These are phyloP conservation scores for Bubo bubo DNA, from an alignment of 2,113 vertebrate species.

Conservation along the genomic window DNA sequence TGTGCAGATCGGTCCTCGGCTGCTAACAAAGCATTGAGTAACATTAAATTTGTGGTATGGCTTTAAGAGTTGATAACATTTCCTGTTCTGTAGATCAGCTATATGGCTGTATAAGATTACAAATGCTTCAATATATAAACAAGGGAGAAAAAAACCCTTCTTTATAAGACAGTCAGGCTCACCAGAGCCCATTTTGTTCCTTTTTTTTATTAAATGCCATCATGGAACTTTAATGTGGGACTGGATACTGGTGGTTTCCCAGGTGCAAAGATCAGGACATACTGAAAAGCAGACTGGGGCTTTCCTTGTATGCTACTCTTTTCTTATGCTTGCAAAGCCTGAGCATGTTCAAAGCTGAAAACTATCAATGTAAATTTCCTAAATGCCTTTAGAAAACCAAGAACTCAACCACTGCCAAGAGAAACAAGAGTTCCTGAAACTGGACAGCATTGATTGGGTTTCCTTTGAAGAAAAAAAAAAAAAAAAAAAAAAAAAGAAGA, in stretches of 20 bases:
- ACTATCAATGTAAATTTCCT: constrained; percentile 44
- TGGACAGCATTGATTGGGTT: constrained; percentile 56
- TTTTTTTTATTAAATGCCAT: background rate
- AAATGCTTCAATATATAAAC: background rate
- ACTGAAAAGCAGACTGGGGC: background rate
- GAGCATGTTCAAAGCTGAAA: constrained; percentile 58
- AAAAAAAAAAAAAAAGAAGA: background rate
- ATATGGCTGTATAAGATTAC: background rate
- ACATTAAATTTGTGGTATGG: background rate
- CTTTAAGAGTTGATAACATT: background rate
- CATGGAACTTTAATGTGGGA: background rate
- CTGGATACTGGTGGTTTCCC: background rate
- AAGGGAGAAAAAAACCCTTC: accelerated
- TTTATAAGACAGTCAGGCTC: background rate
- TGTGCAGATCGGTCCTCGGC: background rate
- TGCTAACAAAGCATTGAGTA: background rate
- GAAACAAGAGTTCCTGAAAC: constrained; percentile 67
- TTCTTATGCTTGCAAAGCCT: background rate
- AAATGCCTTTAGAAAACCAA: constrained; percentile 71
- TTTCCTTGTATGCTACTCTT: background rate
- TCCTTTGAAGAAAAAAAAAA: constrained; percentile 59
- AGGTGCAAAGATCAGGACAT: background rate
- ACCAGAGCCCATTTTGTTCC: background rate
- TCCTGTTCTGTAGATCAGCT: background rate
- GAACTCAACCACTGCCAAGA: constrained; percentile 67